Evolutionary conservation across 2,888 invertebrate species (phyloP).

Genomic region (Phengaris alcon): DNA sequence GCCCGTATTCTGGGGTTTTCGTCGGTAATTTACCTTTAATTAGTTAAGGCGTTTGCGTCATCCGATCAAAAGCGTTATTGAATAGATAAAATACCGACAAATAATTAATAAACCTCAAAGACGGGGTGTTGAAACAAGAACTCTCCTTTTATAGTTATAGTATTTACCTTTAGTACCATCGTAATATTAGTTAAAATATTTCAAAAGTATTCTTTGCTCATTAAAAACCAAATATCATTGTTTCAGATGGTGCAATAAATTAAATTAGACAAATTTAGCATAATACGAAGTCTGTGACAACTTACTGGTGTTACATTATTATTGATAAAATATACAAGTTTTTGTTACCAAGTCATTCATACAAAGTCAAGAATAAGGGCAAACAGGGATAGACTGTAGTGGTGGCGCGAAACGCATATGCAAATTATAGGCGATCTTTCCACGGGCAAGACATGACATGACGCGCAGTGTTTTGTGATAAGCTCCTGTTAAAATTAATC

Average conservation of each 20-base stretch:
- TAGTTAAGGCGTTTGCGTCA: no score
- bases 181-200: no score
- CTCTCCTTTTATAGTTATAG: no score
- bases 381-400: background rate
- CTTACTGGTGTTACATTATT: constrained; percentile 21
- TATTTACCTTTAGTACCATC: no score
- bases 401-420: constrained; percentile 11
- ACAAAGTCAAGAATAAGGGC: constrained; percentile 26
- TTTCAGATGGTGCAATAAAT: background rate
- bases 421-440: constrained; percentile 28
- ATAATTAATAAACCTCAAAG: no score
- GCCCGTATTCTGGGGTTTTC: no score
- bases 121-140: no score
- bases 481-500: constrained; percentile 10
- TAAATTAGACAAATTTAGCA: background rate
- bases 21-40: no score
- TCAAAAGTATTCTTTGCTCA: background rate
- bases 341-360: constrained; percentile 10
- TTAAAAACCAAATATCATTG: background rate
- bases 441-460: constrained; percentile 30
- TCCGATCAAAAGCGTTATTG: no score
- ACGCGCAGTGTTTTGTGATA: constrained; percentile 27
- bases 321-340: constrained; percentile 14
- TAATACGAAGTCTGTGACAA: background rate
- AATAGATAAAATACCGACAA: no score